Evolutionary conservation across 2,113 vertebrate species (phyloP).

Genomic region (Dolichallabes microphthalmus): DNA sequence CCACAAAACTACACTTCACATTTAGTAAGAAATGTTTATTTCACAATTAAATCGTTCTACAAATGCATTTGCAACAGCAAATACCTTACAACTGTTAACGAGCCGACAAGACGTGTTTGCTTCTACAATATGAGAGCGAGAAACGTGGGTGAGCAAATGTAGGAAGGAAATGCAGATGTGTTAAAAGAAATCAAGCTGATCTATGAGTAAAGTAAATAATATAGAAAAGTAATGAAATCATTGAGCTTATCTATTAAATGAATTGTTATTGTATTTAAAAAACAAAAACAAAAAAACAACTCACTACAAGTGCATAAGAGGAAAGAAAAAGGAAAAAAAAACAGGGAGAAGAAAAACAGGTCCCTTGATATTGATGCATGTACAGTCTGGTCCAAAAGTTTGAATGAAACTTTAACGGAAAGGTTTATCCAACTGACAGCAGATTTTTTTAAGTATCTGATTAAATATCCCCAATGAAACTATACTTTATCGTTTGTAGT

Average conservation of each 20-base stretch:
- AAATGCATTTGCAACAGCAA: constrained; percentile 59
- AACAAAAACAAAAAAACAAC: background rate
- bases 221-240: background rate
- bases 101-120: constrained; percentile 54
- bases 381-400: background rate
- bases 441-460: background rate
- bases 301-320: constrained; percentile 9
- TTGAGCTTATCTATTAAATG: background rate
- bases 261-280: background rate
- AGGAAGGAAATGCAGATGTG: background rate
- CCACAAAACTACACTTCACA: background rate
- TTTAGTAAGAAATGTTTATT: constrained; percentile 74
- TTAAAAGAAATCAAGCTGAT: constrained; percentile 14
- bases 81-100: constrained; percentile 61
- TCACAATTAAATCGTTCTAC: constrained; percentile 65
- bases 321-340: constrained; percentile 7
- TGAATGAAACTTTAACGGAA: background rate
- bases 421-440: background rate
- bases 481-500: background rate
- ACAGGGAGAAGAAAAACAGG: constrained; percentile 10
- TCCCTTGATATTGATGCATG: constrained; percentile 57
- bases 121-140: background rate
- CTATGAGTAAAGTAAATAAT: background rate
- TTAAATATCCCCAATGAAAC: background rate
- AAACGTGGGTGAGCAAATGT: constrained; percentile 15